phyloP scores from a whole-genome alignment of 2,888 invertebrate genomes.

The Synergus umbraculus region DNA sequence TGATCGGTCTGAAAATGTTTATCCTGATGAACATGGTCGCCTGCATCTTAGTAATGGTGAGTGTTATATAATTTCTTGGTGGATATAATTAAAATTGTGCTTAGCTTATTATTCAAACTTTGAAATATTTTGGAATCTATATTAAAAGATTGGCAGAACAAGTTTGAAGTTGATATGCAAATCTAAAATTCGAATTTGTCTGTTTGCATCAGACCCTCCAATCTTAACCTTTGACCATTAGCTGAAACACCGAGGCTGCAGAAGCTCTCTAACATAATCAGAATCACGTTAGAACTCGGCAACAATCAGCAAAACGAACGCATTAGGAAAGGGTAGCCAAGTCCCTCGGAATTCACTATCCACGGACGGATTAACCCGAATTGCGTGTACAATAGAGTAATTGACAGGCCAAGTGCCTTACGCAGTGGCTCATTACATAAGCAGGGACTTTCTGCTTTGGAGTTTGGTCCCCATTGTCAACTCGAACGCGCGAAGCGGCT shows the following conservation, averaged over 20 bases:
- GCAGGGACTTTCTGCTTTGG: conserved; percentile 63
- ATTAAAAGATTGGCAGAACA: too few relatives aligned
- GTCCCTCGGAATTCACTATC: conserved; percentile 47
- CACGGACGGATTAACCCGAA: conserved; percentile 43
- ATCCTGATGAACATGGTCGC: conserved; percentile 69
- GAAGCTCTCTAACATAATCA: not conserved
- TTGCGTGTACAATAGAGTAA: conserved; percentile 62
- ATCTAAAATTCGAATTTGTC: not conserved
- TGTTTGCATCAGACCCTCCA: not conserved
- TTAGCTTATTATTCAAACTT: not conserved
- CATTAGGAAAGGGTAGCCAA: conserved; percentile 52
- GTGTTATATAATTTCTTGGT: conserved; percentile 39
- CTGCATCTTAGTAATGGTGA: conserved; percentile 70
- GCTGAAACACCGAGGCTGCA: not conserved
- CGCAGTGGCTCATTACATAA: conserved; percentile 67
- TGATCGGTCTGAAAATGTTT: conserved; percentile 69
- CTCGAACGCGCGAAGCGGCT: conserved; percentile 45
- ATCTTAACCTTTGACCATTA: not conserved
- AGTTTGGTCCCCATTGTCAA: conserved; percentile 64
- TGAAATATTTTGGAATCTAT: too few relatives aligned
- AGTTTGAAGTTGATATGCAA: not conserved
- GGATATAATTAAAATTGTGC: not conserved
- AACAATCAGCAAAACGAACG: conserved; percentile 9
- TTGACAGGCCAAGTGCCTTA: conserved; percentile 64
- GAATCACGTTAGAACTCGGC: not conserved